These are phyloP conservation scores for Calosoma granatense DNA, from an alignment of 1,140 invertebrate genomes.

Conservation along the genomic window DNA sequence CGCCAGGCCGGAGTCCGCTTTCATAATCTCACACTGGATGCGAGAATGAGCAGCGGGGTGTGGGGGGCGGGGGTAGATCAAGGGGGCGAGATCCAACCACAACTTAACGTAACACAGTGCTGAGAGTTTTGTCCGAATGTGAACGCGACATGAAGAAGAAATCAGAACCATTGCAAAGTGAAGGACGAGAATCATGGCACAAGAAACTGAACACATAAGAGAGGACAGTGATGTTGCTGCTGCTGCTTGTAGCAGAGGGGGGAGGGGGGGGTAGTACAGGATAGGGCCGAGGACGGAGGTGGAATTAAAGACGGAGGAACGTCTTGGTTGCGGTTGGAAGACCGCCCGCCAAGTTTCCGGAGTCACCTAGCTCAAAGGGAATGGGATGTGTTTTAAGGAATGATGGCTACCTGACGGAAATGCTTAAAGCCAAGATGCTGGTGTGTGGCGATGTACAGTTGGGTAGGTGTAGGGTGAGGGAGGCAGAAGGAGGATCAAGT, in stretches of 20 bases:
- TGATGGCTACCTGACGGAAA: slow-evolving; percentile 1
- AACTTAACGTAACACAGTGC: too few relatives aligned
- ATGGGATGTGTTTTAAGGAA: slow-evolving; percentile 1
- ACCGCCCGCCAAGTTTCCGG: neutral
- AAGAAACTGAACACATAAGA: neutral
- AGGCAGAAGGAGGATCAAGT: too few relatives aligned
- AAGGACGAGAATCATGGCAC: neutral
- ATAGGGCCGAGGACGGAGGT: neutral
- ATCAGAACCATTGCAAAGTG: too few relatives aligned
- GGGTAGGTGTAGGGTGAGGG: too few relatives aligned
- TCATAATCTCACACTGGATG: too few relatives aligned
- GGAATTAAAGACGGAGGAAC: neutral
- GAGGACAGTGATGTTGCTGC: too few relatives aligned
- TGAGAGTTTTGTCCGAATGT: neutral
- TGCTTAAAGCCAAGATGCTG: neutral
- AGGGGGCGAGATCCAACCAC: too few relatives aligned
- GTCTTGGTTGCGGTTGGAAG: neutral
- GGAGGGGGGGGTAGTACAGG: neutral
- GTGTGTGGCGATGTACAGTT: neutral
- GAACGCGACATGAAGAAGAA: neutral
- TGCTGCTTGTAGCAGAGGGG: neutral
- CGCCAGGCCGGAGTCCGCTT: too few relatives aligned
- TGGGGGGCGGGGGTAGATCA: too few relatives aligned
- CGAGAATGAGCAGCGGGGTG: too few relatives aligned
- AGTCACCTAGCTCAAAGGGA: neutral